phyloP scores from a whole-genome alignment of 2,888 invertebrate genomes.

The Girardia tigrina region DNA sequence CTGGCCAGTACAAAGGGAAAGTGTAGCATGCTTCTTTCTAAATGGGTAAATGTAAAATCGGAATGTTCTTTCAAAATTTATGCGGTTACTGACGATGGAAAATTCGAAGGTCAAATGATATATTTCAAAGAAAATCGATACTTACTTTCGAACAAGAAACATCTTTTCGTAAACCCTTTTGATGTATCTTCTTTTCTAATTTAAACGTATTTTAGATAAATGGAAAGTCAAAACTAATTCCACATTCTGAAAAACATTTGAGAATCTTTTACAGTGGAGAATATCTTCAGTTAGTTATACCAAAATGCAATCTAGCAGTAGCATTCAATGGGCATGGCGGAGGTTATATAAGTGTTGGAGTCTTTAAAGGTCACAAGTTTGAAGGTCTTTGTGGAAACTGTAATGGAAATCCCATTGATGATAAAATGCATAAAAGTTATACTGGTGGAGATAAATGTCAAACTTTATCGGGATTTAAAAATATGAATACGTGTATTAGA shows the following conservation, averaged over 20 bases:
- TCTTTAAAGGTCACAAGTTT: not conserved
- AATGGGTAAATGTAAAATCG: not conserved
- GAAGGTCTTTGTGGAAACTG: conserved; percentile 27
- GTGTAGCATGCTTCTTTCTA: conserved; percentile 21
- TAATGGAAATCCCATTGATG: conserved; percentile 11
- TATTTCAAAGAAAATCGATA: conserved; percentile 21
- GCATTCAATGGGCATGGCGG: conserved; percentile 28
- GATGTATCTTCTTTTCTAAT: not conserved
- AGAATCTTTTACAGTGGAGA: conserved; percentile 31
- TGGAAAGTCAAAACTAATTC: not conserved
- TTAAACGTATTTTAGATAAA: conserved; percentile 14
- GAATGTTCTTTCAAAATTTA: conserved; percentile 19
- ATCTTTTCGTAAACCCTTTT: conserved; percentile 19
- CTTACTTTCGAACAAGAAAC: conserved; percentile 10
- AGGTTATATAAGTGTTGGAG: conserved; percentile 12
- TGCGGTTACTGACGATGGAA: not conserved
- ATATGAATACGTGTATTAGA: conserved; percentile 1
- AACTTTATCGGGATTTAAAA: conserved; percentile 11
- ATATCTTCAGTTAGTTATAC: conserved; percentile 26
- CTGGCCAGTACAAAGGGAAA: not conserved
- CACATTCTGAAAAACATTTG: not conserved
- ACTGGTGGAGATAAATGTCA: not conserved
- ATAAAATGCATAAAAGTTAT: conserved; percentile 13
- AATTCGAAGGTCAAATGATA: not conserved
- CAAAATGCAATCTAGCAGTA: conserved; percentile 5